These are phyloP conservation scores for Thamnophis sirtalis DNA, from an alignment of 2,113 vertebrate species.

Conservation along the genomic window DNA sequence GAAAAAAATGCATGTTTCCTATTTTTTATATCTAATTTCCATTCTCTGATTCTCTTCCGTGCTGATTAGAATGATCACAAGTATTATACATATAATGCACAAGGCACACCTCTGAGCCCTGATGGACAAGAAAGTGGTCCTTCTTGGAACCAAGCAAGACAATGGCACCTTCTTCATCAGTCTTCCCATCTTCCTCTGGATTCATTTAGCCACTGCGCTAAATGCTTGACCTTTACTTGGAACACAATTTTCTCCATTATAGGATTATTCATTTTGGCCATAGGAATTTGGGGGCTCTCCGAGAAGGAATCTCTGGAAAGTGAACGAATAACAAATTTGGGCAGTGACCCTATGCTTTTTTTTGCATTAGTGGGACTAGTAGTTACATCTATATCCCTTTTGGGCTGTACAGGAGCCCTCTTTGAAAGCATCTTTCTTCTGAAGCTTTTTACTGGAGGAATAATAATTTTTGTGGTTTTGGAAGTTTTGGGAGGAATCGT, in stretches of 20 bases:
- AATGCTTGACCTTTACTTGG: constrained; percentile 73
- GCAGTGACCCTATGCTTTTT: constrained; percentile 81
- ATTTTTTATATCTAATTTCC: not conserved
- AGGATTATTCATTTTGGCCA: constrained; percentile 69
- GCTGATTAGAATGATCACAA: constrained; percentile 7
- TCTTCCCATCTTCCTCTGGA: not conserved
- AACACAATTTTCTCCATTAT: constrained; percentile 81
- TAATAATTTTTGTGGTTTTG: constrained; percentile 65
- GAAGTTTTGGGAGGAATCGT: constrained; percentile 73
- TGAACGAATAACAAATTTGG: constrained; percentile 64
- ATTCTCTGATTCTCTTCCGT: not conserved
- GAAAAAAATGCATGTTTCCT: not conserved
- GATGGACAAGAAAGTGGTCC: not conserved
- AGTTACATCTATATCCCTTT: constrained; percentile 70
- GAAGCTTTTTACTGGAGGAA: constrained; percentile 62
- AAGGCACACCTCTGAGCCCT: not conserved
- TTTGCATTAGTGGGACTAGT: constrained; percentile 70
- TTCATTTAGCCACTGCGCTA: constrained; percentile 65
- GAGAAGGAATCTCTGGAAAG: constrained; percentile 74
- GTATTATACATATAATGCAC: not conserved
- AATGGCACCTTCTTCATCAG: not conserved
- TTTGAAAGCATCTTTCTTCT: constrained; percentile 80
- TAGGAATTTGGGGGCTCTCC: constrained; percentile 86
- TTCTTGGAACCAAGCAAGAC: not conserved
- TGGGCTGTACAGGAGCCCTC: constrained; percentile 79